Base-by-base conservation (phyloP, 2,888 invertebrate species). In the Stenodema calcarata region DNA sequence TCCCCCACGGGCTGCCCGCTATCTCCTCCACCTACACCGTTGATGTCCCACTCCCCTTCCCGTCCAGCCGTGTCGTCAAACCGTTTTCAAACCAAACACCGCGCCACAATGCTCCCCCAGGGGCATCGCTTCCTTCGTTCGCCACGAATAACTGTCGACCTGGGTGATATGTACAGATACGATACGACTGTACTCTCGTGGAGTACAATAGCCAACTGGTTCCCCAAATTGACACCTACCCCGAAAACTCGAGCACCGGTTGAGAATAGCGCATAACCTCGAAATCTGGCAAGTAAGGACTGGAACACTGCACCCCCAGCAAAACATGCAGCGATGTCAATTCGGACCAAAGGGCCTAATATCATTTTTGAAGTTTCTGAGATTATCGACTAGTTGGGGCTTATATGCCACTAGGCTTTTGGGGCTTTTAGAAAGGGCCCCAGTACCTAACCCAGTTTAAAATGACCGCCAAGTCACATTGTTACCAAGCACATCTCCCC, bases 1-100 rank as follows among this genome's bases (percentile, higher is more conserved):
- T 78, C 44, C 78, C 78, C 78, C 42, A 44, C 35, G 44, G 44
- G 41, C 78, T 41, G 18, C 78, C 78, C 18, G 78, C 78, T 78
- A 78, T 78, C 78, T 78, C 78, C 42, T 78, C 78, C 42, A 78
- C 78, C 78, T 78, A 78, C 78, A 78, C 78, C 78, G 78, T 41
- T 44, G 42, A 78, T 18, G 78, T 44, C 27, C 44, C 47, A n/a
- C 78, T 35, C 35, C 35, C 7, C 35, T 35, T 35, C 44, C 41
- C 75, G 9, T 14, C 62, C 27, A 23, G 44, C 16, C 42, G 9
- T 23, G 44, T 44, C 42, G 23, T 78, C 44, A 62, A n/a, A 62
- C 73, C 30, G 35, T 16, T 73, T 78, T 44, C 41, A 78, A 78
- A 44, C 78, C 78, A 78, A 44, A 44, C 78, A 78, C 18, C 30